phyloP scores from a whole-genome alignment of 2,113 vertebrate genomes.

The Ahaetulla prasina region DNA sequence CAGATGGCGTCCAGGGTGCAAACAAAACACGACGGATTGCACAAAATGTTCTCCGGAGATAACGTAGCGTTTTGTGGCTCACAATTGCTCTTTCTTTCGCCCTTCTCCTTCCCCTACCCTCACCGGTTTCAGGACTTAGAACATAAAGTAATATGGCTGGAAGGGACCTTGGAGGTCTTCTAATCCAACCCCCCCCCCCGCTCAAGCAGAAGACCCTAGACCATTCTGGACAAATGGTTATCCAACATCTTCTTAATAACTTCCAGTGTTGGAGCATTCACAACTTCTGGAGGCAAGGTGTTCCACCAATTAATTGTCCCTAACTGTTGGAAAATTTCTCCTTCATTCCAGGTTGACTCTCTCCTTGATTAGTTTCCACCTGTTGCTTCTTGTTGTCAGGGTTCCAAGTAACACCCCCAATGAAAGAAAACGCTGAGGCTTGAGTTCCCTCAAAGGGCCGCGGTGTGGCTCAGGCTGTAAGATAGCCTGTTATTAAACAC shows the following conservation, averaged over 20 bases:
- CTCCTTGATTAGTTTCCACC: not conserved
- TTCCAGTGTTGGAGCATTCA: not conserved
- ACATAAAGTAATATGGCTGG: too few relatives aligned
- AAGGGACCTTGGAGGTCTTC: not conserved
- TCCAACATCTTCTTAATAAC: too few relatives aligned
- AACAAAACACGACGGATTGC: constrained; percentile 33
- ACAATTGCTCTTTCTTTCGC: not conserved
- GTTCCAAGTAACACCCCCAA: too few relatives aligned
- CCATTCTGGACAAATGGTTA: too few relatives aligned
- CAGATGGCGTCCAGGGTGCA: not conserved
- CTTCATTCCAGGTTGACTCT: not conserved
- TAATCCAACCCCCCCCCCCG: not conserved
- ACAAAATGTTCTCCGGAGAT: not conserved
- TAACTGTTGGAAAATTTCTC: not conserved
- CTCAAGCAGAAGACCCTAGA: not conserved
- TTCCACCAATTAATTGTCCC: not conserved
- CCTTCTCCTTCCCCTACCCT: not conserved
- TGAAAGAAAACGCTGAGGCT: too few relatives aligned
- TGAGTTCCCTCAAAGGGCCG: too few relatives aligned
- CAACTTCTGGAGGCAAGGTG: not conserved
- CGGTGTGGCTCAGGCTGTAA: too few relatives aligned
- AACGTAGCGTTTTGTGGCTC: not conserved
- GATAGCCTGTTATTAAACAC: too few relatives aligned
- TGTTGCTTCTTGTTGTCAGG: not conserved
- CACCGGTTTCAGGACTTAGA: not conserved